A percentile compares a stretch with the other conserved stretches of the same genome.
These are phyloP conservation scores for Anthopleura xanthogrammica DNA, from an alignment of 92 coral and sea anemone genomes.

Conservation along the genomic window DNA sequence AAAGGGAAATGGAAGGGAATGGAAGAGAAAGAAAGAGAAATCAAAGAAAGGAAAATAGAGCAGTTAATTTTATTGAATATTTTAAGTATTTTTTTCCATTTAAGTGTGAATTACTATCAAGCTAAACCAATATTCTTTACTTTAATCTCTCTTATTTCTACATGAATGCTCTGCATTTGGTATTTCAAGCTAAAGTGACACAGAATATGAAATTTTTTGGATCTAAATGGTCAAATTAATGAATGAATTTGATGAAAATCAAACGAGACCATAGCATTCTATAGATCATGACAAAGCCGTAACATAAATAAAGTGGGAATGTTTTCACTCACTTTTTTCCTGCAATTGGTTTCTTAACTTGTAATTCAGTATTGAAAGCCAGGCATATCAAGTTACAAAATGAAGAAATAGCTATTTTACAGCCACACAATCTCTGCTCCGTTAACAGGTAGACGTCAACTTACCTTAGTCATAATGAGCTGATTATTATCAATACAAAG, in stretches of 20 bases:
- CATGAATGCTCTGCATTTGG: background rate
- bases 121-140: background rate
- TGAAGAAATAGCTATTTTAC: no score
- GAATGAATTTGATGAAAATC: no score
- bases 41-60: background rate
- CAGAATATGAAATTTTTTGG: background rate
- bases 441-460: background rate
- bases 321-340: no score
- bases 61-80: background rate
- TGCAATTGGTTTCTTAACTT: no score
- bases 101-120: background rate
- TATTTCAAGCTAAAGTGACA: background rate
- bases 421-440: no score
- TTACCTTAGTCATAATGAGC: slow-evolving; percentile 90
- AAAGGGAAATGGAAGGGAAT: background rate
- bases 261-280: no score
- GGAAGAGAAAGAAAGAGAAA: background rate
- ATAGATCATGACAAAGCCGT: no score
- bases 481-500: slow-evolving; percentile 76
- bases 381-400: no score
- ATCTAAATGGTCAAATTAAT: background rate
- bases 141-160: background rate
- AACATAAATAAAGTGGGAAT: no score
- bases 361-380: no score
- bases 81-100: background rate